phyloP scores from a whole-genome alignment of 2,113 vertebrate species.

The Pontoporia blainvillei region DNA sequence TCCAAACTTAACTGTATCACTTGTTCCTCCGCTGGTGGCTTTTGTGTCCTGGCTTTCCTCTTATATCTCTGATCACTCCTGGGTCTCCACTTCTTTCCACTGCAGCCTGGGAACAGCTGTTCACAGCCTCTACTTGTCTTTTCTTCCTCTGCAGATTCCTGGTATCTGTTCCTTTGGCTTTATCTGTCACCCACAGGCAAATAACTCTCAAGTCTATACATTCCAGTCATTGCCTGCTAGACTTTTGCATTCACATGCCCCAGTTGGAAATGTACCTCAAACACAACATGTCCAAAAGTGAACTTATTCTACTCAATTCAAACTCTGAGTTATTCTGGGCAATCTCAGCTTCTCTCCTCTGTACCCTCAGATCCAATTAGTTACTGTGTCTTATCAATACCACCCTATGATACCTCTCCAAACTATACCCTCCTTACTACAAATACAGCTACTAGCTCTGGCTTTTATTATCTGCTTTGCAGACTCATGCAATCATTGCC shows the following conservation, averaged over 20 bases:
- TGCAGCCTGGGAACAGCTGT: neutral
- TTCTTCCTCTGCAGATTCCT: neutral
- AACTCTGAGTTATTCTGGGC: neutral
- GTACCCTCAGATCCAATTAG: neutral
- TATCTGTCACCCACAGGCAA: neutral
- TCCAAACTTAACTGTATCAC: neutral
- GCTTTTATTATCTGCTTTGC: neutral
- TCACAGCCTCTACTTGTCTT: neutral
- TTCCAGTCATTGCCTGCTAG: neutral
- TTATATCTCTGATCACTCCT: neutral
- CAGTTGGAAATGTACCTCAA: neutral
- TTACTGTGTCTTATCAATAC: neutral
- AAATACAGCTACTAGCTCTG: neutral
- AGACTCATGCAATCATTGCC: neutral
- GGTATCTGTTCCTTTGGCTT: neutral
- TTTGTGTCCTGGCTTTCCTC: neutral
- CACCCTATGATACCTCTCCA: neutral
- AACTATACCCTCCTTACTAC: neutral
- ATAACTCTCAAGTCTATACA: neutral
- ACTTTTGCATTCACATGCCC: neutral
- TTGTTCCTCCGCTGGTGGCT: neutral
- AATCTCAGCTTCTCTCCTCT: neutral
- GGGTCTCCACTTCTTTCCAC: neutral
- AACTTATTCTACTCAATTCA: slow-evolving; percentile 1
- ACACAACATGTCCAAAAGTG: neutral